phyloP scores from a whole-genome alignment of 2,113 vertebrate genomes.

The Ciconia maguari region DNA sequence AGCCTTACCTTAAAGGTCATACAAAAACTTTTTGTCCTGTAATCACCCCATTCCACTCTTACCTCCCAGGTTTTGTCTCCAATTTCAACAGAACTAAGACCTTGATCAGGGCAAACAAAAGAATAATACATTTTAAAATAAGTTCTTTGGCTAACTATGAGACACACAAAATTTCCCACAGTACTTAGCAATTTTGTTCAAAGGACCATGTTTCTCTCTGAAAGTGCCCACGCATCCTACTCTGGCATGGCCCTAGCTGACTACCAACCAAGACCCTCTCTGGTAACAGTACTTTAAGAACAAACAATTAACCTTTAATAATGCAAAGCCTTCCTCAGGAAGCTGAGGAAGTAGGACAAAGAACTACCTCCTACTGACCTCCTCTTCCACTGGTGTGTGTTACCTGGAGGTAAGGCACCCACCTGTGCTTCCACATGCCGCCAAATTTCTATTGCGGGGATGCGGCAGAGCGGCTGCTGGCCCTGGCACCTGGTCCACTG shows the following conservation, averaged over 20 bases:
- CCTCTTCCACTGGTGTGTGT: neutral
- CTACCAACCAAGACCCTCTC: neutral
- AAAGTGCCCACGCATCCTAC: neutral
- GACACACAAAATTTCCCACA: neutral
- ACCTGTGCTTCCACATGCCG: neutral
- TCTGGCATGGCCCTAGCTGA: neutral
- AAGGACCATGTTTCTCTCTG: neutral
- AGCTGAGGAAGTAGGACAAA: neutral
- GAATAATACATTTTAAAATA: neutral
- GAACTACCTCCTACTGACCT: neutral
- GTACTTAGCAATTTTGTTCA: neutral
- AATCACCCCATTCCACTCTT: neutral
- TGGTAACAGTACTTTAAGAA: neutral
- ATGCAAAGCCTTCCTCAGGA: neutral
- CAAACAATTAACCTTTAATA: neutral
- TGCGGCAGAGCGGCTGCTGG: neutral
- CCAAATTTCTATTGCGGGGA: accelerated
- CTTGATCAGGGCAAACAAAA: slow-evolving; percentile 22
- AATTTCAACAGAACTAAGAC: neutral
- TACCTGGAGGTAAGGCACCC: neutral
- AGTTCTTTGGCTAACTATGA: neutral
- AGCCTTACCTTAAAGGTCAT: slow-evolving; percentile 11
- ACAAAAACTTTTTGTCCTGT: neutral
- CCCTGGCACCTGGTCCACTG: neutral
- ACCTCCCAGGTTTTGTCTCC: neutral